Conservation (phyloP, 2,113 vertebrate genomes). For the Rhea americana region DNA sequence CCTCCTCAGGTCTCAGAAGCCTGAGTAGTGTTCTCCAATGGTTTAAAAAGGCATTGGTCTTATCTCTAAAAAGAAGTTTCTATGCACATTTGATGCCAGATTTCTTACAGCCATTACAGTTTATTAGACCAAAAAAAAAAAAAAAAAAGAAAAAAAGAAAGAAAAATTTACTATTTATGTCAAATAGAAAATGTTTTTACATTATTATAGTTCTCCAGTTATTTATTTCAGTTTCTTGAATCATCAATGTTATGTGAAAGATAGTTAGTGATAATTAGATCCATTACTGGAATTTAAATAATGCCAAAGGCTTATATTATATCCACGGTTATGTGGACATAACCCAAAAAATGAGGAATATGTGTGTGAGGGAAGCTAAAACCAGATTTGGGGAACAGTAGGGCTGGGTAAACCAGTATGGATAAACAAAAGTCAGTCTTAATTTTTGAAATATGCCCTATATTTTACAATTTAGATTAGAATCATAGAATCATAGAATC, state of each 20-base stretch:
- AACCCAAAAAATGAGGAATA: background rate
- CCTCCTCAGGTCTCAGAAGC: background rate
- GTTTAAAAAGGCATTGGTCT: background rate
- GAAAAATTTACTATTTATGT: background rate
- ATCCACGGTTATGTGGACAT: background rate
- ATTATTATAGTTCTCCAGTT: background rate
- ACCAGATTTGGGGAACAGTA: background rate
- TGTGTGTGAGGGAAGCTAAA: fast-evolving
- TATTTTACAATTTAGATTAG: background rate
- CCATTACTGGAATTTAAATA: background rate
- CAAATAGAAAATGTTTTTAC: background rate
- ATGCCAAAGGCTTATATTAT: background rate
- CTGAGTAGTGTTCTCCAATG: background rate
- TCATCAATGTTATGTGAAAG: fast-evolving
- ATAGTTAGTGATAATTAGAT: background rate
- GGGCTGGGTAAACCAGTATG: background rate
- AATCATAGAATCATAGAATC: too few species aligned
- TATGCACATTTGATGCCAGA: background rate
- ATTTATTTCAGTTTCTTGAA: background rate
- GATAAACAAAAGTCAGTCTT: background rate
- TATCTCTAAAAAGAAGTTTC: background rate
- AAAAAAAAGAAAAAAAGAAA: background rate
- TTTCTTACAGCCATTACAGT: background rate
- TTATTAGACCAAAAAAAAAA: background rate
- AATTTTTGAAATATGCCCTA: background rate